phyloP scores from a whole-genome alignment of 2,888 invertebrate species.

The Agapostemon virescens region DNA sequence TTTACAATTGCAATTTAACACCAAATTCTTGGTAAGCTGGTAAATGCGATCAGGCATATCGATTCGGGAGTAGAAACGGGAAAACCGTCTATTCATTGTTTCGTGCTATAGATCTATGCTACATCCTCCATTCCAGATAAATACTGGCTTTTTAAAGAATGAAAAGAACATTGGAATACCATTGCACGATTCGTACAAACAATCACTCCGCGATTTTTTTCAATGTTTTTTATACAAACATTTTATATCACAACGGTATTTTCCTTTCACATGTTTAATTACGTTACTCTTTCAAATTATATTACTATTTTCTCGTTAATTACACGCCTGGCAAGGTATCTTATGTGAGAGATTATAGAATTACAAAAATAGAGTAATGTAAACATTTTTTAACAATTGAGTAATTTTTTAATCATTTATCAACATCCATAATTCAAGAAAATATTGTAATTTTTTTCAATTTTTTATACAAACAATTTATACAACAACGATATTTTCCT shows the following conservation, averaged over 20 bases:
- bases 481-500: too few relatives aligned
- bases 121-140: background rate
- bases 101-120: background rate
- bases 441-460: too few relatives aligned
- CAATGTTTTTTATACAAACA: background rate
- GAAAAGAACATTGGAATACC: background rate
- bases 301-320: too few relatives aligned
- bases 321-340: too few relatives aligned
- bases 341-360: too few relatives aligned
- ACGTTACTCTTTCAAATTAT: too few relatives aligned
- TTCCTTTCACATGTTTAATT: too few relatives aligned
- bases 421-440: too few relatives aligned
- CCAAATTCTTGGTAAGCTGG: slow-evolving; percentile 51
- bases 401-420: too few relatives aligned
- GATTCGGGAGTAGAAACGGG: background rate
- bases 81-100: slow-evolving; percentile 8
- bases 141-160: background rate
- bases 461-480: too few relatives aligned
- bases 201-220: background rate
- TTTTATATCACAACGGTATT: background rate
- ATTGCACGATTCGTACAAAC: background rate
- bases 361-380: too few relatives aligned
- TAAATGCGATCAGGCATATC: slow-evolving; percentile 40
- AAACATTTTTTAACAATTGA: too few relatives aligned
- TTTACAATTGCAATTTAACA: slow-evolving; percentile 58